Base-by-base conservation (phyloP, 1,140 invertebrate genomes). In the Teleogryllus occipitalis region DNA sequence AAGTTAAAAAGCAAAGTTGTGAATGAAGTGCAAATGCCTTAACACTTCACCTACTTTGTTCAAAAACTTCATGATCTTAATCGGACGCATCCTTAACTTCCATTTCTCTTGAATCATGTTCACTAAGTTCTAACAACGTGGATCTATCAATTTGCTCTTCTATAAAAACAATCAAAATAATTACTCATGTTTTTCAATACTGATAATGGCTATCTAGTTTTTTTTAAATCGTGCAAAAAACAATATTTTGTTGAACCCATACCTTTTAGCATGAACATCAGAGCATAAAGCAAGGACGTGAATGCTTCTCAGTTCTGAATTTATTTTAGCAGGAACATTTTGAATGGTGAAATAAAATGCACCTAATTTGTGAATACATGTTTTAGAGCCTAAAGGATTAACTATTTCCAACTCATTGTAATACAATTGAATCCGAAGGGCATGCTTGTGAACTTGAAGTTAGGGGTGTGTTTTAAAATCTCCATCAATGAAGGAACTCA, bases 331-430 rank as follows among this genome's bases (percentile, higher is more conserved):
- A 4, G 80, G 81, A 8, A 81, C 47, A 75, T 81, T 82, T 47
- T 75, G 15, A 75, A 82, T 75, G 47, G 54, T 47, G 65, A 76
- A 82, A 74, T 81, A 81, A 76, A 82, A 81, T 22, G 74, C 49
- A 39, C 81, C 80, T 39, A 82, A 74, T 78, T 82, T 82, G 74
- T 82, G 80, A 8, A 80, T 75, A 46, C 79, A 78, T n/a, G 78
- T 81, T 75, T 82, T 82, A 74, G 80, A 80, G 15, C 81, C 81
- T 6, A 82, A 65, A 75, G 81, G 81, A 48, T 81, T 81, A 12
- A 81, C 81, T 39, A 80, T 79, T 80, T 82, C 81, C 27, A 82
- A 65, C 74, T 81, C 81, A 81, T 79, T 72, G 46, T 79, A 79
- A 27, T 79, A 79, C 18, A 79, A 21, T 47, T 79, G 72, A 14